Conservation (phyloP, 2,113 vertebrate genomes). For the Procavia capensis region DNA sequence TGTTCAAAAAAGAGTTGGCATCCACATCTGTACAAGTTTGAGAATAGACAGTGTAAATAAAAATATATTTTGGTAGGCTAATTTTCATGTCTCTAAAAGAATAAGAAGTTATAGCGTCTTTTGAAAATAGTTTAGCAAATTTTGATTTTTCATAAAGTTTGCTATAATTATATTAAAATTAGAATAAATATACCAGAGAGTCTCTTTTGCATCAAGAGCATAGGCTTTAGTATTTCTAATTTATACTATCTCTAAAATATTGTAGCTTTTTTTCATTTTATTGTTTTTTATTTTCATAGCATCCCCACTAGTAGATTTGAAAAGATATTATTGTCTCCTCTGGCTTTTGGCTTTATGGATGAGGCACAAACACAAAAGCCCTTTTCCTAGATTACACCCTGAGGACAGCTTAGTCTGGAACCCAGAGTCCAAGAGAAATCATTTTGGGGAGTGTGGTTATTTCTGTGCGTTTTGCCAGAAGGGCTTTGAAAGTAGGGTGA, state of each 20-base stretch:
- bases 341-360: too few species aligned
- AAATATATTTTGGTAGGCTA: too few species aligned
- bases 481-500: slow-evolving; percentile 43
- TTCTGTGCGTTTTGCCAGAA: slow-evolving; percentile 34
- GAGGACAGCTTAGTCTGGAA: background rate
- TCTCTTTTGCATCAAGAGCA: background rate
- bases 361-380: background rate
- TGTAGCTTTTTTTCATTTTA: background rate
- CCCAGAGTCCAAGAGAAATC: background rate
- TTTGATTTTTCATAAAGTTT: too few species aligned
- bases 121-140: too few species aligned
- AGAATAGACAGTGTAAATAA: too few species aligned
- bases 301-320: background rate
- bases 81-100: too few species aligned
- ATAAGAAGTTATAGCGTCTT: too few species aligned
- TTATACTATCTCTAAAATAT: background rate
- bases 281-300: slow-evolving; percentile 38
- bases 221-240: slow-evolving; percentile 29
- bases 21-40: too few species aligned
- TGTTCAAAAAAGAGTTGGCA: too few species aligned
- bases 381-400: background rate
- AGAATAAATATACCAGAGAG: background rate
- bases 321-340: background rate
- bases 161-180: slow-evolving; percentile 31
- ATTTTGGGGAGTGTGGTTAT: background rate